phyloP scores from a whole-genome alignment of 2,113 vertebrate genomes.

The Ictalurus furcatus region DNA sequence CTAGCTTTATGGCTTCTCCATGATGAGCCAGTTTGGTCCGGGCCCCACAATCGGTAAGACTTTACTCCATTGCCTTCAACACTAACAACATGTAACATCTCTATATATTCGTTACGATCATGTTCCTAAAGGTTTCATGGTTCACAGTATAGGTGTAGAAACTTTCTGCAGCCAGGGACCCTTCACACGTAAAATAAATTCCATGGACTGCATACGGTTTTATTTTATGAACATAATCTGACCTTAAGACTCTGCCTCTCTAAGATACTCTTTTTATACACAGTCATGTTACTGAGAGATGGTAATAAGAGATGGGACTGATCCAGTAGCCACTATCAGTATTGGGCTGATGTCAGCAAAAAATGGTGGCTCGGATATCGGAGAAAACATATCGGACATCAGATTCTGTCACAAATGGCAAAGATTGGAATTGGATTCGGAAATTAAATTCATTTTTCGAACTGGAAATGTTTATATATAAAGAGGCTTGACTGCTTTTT shows the following conservation, averaged over 20 bases:
- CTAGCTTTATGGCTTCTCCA: conserved; percentile 90
- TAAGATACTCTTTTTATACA: no score
- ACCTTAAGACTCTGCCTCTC: no score
- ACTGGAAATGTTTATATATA: no score
- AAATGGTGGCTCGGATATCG: not conserved
- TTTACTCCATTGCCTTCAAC: not conserved
- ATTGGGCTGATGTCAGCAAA: not conserved
- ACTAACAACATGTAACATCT: not conserved
- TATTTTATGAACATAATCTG: not conserved
- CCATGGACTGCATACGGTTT: not conserved
- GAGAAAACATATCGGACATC: not conserved
- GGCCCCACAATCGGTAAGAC: conserved; percentile 81
- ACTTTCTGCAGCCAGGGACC: not conserved
- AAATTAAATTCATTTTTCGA: not conserved
- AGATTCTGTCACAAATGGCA: no score
- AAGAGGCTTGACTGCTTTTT: not conserved
- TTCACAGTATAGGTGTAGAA: not conserved
- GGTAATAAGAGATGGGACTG: not conserved
- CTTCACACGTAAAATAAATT: not conserved
- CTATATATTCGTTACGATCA: not conserved
- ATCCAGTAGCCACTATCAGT: not conserved
- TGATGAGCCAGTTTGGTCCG: conserved; percentile 80
- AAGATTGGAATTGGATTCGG: not conserved
- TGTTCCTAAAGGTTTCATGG: not conserved
- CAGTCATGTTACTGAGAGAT: no score